Evolutionary conservation across 2,113 vertebrate genomes (phyloP).

Genomic region (Erythrocercus mccallii): DNA sequence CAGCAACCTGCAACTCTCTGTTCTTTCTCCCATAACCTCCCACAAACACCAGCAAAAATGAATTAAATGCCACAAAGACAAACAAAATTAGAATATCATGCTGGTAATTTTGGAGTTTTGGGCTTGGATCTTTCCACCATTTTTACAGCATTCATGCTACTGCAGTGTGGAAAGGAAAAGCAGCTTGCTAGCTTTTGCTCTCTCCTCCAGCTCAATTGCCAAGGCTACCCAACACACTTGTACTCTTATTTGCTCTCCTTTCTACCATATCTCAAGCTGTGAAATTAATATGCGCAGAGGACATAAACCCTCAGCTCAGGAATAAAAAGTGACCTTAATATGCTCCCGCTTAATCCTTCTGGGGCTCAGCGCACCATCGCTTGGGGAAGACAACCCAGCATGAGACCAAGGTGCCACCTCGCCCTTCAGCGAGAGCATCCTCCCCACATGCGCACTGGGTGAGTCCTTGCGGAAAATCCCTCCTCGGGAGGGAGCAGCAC

Average conservation of each 20-base stretch:
- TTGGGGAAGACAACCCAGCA: background rate
- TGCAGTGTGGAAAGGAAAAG: background rate
- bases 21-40: background rate
- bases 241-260: background rate
- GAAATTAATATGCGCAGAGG: slow-evolving; percentile 43
- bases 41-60: background rate
- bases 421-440: background rate
- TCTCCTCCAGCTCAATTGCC: background rate
- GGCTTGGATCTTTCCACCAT: accelerated
- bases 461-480: background rate
- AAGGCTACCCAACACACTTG: background rate
- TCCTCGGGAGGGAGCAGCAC: accelerated
- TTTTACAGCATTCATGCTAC: background rate
- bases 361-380: accelerated
- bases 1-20: background rate
- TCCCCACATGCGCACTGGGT: accelerated
- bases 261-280: background rate
- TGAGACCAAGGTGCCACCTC: background rate
- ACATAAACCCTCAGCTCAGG: background rate
- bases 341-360: background rate
- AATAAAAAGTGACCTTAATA: slow-evolving; percentile 24
- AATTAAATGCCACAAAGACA: background rate
- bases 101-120: background rate
- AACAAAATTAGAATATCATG: background rate
- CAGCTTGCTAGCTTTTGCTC: background rate